Percentiles rank a stretch among this genome's conserved stretches.
Evolutionary conservation across 1,140 invertebrate species (phyloP).

Genomic region (Pseudachorutes palmiensis): DNA sequence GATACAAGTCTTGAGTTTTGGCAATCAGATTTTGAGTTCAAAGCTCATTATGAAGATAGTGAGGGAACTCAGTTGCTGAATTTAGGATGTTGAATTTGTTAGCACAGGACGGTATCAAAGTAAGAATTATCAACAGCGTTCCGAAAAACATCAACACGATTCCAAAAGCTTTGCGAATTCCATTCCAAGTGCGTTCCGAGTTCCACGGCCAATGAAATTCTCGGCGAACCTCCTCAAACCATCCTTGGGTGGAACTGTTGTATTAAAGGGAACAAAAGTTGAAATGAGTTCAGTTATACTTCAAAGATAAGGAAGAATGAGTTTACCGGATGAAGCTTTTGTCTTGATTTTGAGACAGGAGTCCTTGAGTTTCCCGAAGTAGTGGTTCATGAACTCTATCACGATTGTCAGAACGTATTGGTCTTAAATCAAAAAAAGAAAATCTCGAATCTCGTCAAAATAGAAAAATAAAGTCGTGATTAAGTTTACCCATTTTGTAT

Average conservation of each 20-base stretch:
- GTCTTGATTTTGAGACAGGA: no score
- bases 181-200: slow-evolving; percentile 16
- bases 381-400: background rate
- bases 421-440: background rate
- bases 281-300: no score
- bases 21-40: background rate
- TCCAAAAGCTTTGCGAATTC: slow-evolving; percentile 18
- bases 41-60: background rate
- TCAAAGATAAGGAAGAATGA: no score
- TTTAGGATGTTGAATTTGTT: background rate
- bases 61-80: background rate
- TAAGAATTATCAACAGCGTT: slow-evolving; percentile 14
- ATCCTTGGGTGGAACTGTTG: background rate
- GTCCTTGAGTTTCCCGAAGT: no score
- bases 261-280: no score
- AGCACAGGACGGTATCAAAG: background rate
- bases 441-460: background rate
- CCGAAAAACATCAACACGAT: slow-evolving; percentile 20
- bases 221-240: background rate
- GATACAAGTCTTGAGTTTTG: background rate
- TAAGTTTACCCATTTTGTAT: background rate
- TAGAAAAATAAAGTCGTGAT: background rate
- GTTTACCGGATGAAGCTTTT: no score
- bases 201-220: slow-evolving; percentile 24
- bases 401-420: background rate